Evolutionary conservation across 2,888 invertebrate species (phyloP).

Genomic region (Ophion costatus): DNA sequence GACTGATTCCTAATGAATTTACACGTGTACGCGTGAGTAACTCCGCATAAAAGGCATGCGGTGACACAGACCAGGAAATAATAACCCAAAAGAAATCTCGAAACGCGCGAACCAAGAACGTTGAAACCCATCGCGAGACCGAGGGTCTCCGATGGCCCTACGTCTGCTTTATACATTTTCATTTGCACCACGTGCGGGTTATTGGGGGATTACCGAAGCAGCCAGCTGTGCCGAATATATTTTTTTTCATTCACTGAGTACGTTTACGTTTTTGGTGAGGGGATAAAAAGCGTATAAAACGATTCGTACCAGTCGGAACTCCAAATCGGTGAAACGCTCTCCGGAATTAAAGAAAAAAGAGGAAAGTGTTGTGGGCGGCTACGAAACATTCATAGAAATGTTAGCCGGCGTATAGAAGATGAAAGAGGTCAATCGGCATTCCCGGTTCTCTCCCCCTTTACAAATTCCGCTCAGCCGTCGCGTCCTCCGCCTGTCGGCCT

Average conservation of each 20-base stretch:
- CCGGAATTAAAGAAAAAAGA: constrained; percentile 63
- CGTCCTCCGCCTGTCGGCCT: constrained; percentile 44
- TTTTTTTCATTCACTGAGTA: not conserved
- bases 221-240: not conserved
- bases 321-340: constrained; percentile 13
- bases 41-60: constrained; percentile 81
- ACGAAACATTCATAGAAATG: constrained; percentile 83
- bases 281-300: not conserved
- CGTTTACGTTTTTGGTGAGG: not conserved
- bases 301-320: not conserved
- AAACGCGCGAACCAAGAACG: constrained; percentile 1
- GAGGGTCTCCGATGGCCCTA: not conserved
- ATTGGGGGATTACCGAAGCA: not conserved
- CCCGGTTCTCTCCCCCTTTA: constrained; percentile 72
- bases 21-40: constrained; percentile 75
- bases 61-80: constrained; percentile 81
- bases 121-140: constrained; percentile 4
- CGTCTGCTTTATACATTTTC: not conserved
- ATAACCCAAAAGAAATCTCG: constrained; percentile 70
- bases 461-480: constrained; percentile 60
- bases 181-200: too few species aligned
- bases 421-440: constrained; percentile 81
- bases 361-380: constrained; percentile 79
- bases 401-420: constrained; percentile 76
- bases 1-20: constrained; percentile 18